phyloP scores from a whole-genome alignment of 1,140 invertebrate species.

The Nomia melanderi region DNA sequence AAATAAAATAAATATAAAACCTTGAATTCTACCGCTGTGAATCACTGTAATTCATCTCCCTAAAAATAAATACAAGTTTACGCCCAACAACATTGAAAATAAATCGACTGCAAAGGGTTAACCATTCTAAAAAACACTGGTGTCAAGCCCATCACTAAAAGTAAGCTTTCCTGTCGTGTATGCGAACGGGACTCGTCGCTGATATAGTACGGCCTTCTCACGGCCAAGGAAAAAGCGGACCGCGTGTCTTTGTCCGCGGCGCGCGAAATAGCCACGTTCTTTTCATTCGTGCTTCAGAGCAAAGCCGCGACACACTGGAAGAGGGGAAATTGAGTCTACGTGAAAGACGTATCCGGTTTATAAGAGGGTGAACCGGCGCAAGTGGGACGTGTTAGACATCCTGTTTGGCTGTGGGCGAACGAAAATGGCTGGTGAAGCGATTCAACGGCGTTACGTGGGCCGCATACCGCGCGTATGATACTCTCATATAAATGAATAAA shows the following conservation, averaged over 20 bases:
- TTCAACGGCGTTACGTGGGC: too few species aligned
- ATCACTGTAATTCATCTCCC: too few species aligned
- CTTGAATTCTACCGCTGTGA: too few species aligned
- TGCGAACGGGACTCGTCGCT: neutral
- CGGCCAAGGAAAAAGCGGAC: neutral
- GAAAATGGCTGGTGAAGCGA: too few species aligned
- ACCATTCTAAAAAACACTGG: too few species aligned
- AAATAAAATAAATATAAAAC: too few species aligned
- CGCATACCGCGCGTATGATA: too few species aligned
- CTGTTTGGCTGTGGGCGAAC: neutral
- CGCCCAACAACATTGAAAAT: too few species aligned
- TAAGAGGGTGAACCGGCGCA: neutral
- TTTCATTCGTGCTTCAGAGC: conserved; percentile 5
- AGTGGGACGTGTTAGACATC: neutral
- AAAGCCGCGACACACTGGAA: neutral
- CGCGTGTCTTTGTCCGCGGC: neutral
- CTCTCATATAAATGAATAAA: too few species aligned
- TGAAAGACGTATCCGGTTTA: neutral
- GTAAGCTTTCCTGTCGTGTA: neutral
- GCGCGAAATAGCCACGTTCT: conserved; percentile 5
- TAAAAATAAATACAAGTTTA: too few species aligned
- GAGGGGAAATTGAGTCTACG: neutral
- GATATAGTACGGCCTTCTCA: neutral
- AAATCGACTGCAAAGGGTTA: too few species aligned
- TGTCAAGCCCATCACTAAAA: too few species aligned